Conservation (phyloP, 1,140 invertebrate species). For the Pachyrhynchus sulphureomaculatus region DNA sequence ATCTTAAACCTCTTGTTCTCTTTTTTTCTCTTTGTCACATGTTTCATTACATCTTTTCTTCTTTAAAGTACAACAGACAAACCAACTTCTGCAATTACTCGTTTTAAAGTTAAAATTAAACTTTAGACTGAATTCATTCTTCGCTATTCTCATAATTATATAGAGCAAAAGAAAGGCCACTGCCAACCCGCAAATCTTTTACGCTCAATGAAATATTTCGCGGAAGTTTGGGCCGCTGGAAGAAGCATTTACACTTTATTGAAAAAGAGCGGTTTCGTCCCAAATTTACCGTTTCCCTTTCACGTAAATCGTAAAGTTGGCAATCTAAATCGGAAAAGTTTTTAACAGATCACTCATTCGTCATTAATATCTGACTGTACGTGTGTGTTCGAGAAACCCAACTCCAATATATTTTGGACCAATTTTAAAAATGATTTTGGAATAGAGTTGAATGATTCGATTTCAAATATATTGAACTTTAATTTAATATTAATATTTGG, state of each 20-base stretch:
- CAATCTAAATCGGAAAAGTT: constrained; percentile 45
- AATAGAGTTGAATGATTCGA: too few relatives aligned
- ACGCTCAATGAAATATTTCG: constrained; percentile 39
- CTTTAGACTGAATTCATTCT: constrained; percentile 12
- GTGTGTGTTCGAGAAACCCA: constrained; percentile 9
- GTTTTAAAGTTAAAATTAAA: constrained; percentile 20
- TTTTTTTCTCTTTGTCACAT: too few relatives aligned
- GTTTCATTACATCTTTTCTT: not conserved
- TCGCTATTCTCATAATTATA: constrained; percentile 20
- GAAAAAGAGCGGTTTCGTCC: constrained; percentile 43
- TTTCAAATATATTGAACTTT: too few relatives aligned
- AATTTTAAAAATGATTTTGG: constrained; percentile 15
- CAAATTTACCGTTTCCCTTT: constrained; percentile 46
- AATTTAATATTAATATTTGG: too few relatives aligned
- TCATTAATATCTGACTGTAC: constrained; percentile 45
- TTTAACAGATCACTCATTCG: constrained; percentile 50
- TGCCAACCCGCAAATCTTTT: constrained; percentile 23
- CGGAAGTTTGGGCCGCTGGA: constrained; percentile 40
- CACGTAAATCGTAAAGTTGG: constrained; percentile 45
- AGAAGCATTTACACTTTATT: constrained; percentile 47
- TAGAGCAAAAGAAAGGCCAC: constrained; percentile 14
- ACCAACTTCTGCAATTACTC: constrained; percentile 22
- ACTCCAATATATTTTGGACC: constrained; percentile 7
- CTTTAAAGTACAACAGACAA: constrained; percentile 12
- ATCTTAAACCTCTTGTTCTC: too few relatives aligned